Base-by-base conservation (phyloP, 2,888 invertebrate genomes). In the Matsumyia berberina region DNA sequence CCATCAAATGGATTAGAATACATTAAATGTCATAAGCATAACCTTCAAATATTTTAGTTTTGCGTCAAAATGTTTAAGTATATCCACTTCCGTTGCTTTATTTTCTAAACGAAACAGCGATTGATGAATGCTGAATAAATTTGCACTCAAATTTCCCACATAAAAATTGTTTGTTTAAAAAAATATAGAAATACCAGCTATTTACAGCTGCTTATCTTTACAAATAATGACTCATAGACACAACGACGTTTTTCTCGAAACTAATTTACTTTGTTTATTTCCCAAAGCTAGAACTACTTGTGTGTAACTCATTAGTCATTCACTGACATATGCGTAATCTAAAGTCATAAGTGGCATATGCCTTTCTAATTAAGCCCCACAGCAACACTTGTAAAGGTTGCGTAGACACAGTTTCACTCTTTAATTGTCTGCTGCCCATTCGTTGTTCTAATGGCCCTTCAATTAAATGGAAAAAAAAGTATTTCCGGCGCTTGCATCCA, bases 391-490 rank as follows among this genome's bases (percentile, higher is more conserved):
- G 12, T 42, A 12, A 17, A 11, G 37, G 19, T 66, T 35, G 17
- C 51, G 12, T n/a, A n/a, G 57, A 66, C 19, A 66, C 9, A 55
- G 15, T 64, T 64, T 64, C 46, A 17, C 57, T 49, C 39, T 29
- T 31, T 19, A 5, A 31, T 19, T 49, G 1, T 33, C 11, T 46
- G 31, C 11, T 46, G 31, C 15, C 49, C 72, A 51, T 55, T 69
- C 51, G 29, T 66, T 35, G 17, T 15, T 64, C 57, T 77, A 72
- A 78, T 83, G 46, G 62, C 78, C 70, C 78, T 73, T 60, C 67
- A 67, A 78, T 82, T 78, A 69, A 80, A 49, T 51, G 4, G 4
- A 24, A 24, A 24, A 3, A 24, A 24, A 55, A 2, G 66, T 39
- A 72, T 66, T 78, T 83, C 82, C 82, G 78, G 82, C 37, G 8